These are phyloP conservation scores for Elephantulus edwardii DNA, from an alignment of 2,113 vertebrate genomes.

Conservation along the genomic window DNA sequence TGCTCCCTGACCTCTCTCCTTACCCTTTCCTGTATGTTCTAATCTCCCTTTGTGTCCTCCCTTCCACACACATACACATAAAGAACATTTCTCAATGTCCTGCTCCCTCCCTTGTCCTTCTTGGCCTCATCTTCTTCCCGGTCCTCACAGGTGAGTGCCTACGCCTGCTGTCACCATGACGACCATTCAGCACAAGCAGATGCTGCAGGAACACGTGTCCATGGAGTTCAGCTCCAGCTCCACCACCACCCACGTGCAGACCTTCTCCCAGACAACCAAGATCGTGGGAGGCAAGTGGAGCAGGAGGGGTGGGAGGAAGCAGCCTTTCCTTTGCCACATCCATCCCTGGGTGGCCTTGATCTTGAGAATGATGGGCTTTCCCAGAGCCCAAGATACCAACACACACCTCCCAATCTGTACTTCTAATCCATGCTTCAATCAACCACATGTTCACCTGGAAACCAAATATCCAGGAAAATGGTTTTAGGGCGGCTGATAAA, in stretches of 20 bases:
- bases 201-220: constrained; percentile 57
- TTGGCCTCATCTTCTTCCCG: background rate
- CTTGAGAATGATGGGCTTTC: background rate
- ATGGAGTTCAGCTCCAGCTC: constrained; percentile 66
- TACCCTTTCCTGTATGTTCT: background rate
- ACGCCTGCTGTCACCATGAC: constrained; percentile 66
- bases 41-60: background rate
- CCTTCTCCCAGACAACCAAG: constrained; percentile 70
- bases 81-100: background rate
- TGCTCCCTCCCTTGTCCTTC: constrained; percentile 14
- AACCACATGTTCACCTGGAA: background rate
- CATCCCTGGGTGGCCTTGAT: background rate
- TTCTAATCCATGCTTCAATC: constrained; percentile 8
- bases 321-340: background rate
- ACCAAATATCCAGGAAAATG: constrained; percentile 34
- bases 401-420: background rate
- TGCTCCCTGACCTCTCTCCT: background rate
- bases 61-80: background rate
- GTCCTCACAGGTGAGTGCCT: constrained; percentile 68
- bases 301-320: background rate
- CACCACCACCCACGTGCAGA: constrained; percentile 58
- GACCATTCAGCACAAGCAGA: constrained; percentile 58
- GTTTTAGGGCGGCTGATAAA: background rate
- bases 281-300: constrained; percentile 67
- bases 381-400: background rate